Evolutionary conservation across 1,140 invertebrate genomes (phyloP), one percentile per base, ranked within the genome.

Genomic region (Trichoplusia ni): DNA sequence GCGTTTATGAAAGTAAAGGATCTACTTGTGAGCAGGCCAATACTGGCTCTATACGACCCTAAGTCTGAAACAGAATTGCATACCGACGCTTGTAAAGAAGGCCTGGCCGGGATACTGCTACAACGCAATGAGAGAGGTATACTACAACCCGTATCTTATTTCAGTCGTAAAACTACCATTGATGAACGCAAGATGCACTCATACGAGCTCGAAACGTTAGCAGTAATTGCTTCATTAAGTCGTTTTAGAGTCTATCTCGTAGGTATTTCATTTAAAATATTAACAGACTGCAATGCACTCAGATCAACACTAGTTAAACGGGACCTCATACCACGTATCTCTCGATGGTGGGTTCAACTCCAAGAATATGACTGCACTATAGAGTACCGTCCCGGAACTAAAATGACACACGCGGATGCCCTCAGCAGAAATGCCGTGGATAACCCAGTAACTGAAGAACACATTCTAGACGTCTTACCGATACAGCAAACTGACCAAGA

Each of bases 341-440:
- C 59, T 7, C 13, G 63, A 4, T 70, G 68, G 68, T 70, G 68
- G 63, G 2, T 70, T 0, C 42, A 51, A 31, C 6, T 66, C 2
- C 58, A 59, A 40, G 68, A 66, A 23, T 60, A 31, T 21, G 53
- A 66, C 16, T 70, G 40, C 16, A 23, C 4, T 5, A 70, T 70
- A 2, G 68, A 70, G 49, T 70, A 66, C 21, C 16, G 63, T 18
- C 62, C 56, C 9, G 63, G 67, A 0, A n/a, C 7, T 2, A 0
- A 14, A 7, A 70, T 70, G 68, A 3, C 19, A 1, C 68, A 70
- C 21, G 63, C 46, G n/a, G 67, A 69, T 29, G 62, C 62, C 4
- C 49, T 70, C 0, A 70, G 63, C 31, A 16, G 59, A 6, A 21
- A 19, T 6, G 14, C 56, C 1, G 6, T 38, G 0, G 35, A 13